Conservation (phyloP, 2,888 invertebrate species). For the Cheilosia vernalis region DNA sequence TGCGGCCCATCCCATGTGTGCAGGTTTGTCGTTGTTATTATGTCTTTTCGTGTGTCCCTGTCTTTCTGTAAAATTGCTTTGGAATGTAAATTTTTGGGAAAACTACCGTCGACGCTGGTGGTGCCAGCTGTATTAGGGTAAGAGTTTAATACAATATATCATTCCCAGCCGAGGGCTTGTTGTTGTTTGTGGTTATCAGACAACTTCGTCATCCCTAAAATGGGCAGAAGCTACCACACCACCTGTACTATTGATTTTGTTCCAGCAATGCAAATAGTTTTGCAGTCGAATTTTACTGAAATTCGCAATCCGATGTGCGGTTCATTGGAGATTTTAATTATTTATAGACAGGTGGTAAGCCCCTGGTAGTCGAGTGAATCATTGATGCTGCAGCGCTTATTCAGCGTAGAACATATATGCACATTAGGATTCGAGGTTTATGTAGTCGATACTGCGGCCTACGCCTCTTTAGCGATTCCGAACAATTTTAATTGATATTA, state of each 20-base stretch:
- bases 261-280: neutral
- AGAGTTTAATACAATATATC: neutral
- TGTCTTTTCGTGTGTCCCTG: neutral
- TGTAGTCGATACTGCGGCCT: neutral
- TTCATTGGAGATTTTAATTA: constrained; percentile 9
- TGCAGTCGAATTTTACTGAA: constrained; percentile 4
- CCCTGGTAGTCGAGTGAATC: neutral
- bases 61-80: constrained; percentile 26
- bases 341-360: neutral
- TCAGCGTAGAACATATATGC: neutral
- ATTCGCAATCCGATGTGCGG: neutral
- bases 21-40: constrained; percentile 21
- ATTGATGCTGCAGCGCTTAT: constrained; percentile 3
- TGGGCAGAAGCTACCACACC: neutral
- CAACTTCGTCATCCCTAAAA: neutral
- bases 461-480: neutral
- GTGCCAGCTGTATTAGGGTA: neutral
- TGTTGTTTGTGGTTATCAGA: constrained; percentile 3
- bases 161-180: neutral
- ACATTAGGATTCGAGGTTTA: neutral
- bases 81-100: constrained; percentile 43
- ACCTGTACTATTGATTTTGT: neutral
- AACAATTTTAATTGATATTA: neutral
- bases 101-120: constrained; percentile 16
- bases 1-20: neutral